phyloP scores from a whole-genome alignment of 2,113 vertebrate species.

The Tylochromis polylepis region DNA sequence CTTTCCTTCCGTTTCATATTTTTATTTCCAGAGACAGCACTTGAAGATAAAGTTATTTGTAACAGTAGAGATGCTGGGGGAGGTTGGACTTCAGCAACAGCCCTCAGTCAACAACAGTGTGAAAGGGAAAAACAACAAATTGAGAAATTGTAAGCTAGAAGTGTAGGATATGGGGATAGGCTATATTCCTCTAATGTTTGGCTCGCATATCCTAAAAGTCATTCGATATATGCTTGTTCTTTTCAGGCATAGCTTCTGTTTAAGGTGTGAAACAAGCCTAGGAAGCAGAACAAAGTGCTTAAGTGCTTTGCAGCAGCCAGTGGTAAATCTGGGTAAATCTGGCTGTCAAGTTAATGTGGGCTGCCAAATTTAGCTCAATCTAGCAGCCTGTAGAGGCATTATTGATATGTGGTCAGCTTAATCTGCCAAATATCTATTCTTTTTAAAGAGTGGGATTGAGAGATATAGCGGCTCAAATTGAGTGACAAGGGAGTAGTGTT shows the following conservation, averaged over 20 bases:
- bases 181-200: neutral
- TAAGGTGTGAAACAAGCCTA: neutral
- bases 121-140: neutral
- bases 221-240: neutral
- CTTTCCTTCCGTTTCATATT: neutral
- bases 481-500: neutral
- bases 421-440: neutral
- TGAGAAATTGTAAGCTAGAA: neutral
- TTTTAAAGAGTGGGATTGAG: neutral
- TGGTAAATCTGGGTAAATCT: constrained; percentile 2
- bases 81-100: neutral
- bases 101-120: neutral
- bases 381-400: neutral
- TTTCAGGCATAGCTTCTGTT: neutral
- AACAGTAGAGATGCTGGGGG: neutral
- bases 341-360: neutral
- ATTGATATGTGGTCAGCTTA: neutral
- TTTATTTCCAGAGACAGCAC: neutral
- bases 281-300: neutral
- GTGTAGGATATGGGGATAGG: neutral
- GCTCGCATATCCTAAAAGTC: neutral
- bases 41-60: neutral
- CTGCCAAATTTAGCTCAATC: neutral
- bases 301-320: neutral
- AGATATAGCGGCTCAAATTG: neutral